These are phyloP conservation scores for Drosophila seguyi DNA, from an alignment of 1,140 invertebrate genomes.

Conservation along the genomic window DNA sequence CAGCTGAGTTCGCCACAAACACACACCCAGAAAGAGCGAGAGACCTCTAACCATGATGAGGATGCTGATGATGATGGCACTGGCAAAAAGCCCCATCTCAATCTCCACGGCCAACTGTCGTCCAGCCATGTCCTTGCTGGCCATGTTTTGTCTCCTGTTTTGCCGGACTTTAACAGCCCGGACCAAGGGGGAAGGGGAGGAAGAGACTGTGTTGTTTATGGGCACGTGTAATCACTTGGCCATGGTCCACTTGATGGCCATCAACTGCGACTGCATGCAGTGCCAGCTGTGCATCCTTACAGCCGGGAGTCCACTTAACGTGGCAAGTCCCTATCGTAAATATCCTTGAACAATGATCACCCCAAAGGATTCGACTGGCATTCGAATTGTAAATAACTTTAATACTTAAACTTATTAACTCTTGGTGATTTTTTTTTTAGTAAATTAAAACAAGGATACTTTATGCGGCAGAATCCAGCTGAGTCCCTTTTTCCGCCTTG, in stretches of 20 bases:
- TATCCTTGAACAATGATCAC: constrained; percentile 5
- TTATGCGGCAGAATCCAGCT: not conserved
- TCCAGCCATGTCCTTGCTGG: constrained; percentile 15
- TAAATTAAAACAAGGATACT: not conserved
- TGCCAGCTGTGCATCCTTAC: constrained; percentile 6
- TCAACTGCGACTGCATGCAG: constrained; percentile 26
- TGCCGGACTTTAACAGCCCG: constrained; percentile 46
- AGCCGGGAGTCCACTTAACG: constrained; percentile 17
- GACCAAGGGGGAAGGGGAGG: not conserved
- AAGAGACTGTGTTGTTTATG: constrained; percentile 64
- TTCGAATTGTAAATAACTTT: constrained; percentile 6
- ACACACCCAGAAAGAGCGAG: not conserved
- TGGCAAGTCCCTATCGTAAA: constrained; percentile 6
- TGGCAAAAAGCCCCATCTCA: constrained; percentile 24
- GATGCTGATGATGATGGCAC: constrained; percentile 34
- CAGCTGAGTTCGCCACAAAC: constrained; percentile 12
- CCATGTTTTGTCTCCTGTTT: constrained; percentile 49
- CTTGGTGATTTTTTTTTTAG: not conserved
- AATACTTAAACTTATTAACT: constrained; percentile 3
- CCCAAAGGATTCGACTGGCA: not conserved
- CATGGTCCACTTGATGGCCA: constrained; percentile 71
- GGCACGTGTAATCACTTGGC: constrained; percentile 73
- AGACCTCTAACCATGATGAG: constrained; percentile 13
- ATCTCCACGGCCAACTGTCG: constrained; percentile 8
- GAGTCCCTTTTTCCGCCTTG: not conserved